Base-by-base conservation (phyloP, 2,888 invertebrate species). In the Ephialtes manifestator region DNA sequence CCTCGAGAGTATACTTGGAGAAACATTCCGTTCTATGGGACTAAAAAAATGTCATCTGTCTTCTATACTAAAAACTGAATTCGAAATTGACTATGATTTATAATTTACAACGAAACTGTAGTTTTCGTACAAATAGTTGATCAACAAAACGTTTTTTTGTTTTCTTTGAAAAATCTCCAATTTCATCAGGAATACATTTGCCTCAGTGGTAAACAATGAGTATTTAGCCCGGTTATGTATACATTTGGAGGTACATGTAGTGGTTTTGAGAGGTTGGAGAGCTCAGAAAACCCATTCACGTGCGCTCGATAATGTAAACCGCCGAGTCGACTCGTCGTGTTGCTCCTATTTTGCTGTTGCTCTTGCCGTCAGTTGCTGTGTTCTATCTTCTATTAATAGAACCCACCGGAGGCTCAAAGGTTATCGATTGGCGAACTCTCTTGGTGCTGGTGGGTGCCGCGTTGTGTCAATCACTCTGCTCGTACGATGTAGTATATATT, bases 391-490 rank as follows among this genome's bases (percentile, higher is more conserved):
- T 81, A 84, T 81, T 81, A 84, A 84, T 77, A 81, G 81, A 74
- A 67, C 18, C 20, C 15, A 39, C 63, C 39, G 39, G 39, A 46
- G 48, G 60, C 81, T 72, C 81, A 81, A 76, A 84, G 81, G 84
- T 81, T 84, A 84, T 81, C 84, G 84, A 84, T 84, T 84, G 67
- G 67, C 43, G 77, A 67, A 51, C 46, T 46, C 20, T 43, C 77
- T 78, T n/a, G 35, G 48, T 18, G 20, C 60, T 74, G 58, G 55
- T 48, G 46, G n/a, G 43, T 65, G 43, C n/a, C 43, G 77, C 55
- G 55, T 43, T 31, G 55, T 78, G 46, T 75, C 60, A 75, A 68
- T 68, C 67, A 78, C 77, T 58, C 48, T 24, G n/a, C 68, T 43
- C 46, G 18, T 5, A 18, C n/a, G 15, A 51, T 20, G 60, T 31